Evolutionary conservation across 2,113 vertebrate species (phyloP).

Genomic region (Phrynosoma blainvillii): DNA sequence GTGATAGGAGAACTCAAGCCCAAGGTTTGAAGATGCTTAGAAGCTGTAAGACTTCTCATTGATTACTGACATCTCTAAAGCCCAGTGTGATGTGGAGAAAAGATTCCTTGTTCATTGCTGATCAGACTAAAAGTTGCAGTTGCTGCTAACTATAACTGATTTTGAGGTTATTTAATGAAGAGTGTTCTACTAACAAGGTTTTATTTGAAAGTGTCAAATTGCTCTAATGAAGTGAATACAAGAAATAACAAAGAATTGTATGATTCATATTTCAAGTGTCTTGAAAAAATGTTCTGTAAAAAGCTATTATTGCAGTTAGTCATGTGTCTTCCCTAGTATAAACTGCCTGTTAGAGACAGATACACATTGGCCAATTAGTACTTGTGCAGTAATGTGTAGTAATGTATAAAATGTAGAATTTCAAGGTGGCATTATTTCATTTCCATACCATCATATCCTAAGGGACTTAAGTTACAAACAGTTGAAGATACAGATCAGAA

Average conservation of each 20-base stretch:
- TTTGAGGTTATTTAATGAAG: background rate
- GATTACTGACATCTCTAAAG: background rate
- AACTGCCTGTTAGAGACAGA: background rate
- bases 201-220: background rate
- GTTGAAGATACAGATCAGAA: background rate
- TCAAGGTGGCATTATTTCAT: background rate
- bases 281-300: background rate
- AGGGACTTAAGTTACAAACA: background rate
- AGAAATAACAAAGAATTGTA: background rate
- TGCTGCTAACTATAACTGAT: background rate
- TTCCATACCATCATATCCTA: background rate
- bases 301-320: background rate
- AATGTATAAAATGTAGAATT: background rate
- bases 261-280: background rate
- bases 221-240: background rate
- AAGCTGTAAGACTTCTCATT: background rate
- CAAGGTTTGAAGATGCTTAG: background rate
- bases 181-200: background rate
- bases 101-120: background rate
- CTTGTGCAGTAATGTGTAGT: background rate
- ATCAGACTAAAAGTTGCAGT: background rate
- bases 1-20: background rate
- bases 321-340: background rate
- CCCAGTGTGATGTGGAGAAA: no score
- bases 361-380: background rate